These are phyloP conservation scores for Poeciliopsis retropinna DNA, from an alignment of 2,113 vertebrate genomes.

Conservation along the genomic window DNA sequence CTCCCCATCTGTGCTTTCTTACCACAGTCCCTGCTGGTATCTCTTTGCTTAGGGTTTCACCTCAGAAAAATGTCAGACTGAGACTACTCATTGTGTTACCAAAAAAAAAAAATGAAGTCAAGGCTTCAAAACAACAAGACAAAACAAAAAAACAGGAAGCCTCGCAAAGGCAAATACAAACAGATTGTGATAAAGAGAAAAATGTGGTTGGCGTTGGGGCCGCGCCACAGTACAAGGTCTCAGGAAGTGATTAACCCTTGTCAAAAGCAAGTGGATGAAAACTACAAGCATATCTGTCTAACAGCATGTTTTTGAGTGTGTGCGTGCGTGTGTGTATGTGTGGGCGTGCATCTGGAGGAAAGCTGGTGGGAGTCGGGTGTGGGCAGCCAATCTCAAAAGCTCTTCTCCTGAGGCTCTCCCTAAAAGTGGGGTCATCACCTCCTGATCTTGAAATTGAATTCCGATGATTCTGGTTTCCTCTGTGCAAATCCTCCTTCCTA, in stretches of 20 bases:
- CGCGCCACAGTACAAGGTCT: slow-evolving; percentile 45
- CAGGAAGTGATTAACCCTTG: slow-evolving; percentile 74
- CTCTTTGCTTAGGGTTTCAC: slow-evolving; percentile 25
- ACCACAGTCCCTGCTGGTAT: slow-evolving; percentile 30
- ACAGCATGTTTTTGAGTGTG: slow-evolving; percentile 16
- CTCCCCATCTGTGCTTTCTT: slow-evolving; percentile 35
- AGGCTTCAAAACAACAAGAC: background rate
- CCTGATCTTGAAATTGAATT: slow-evolving; percentile 78
- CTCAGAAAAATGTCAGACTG: slow-evolving; percentile 24
- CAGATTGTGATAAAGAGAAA: slow-evolving; percentile 27
- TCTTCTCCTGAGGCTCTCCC: slow-evolving; percentile 63
- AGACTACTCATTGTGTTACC: slow-evolving; percentile 13
- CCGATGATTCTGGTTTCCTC: slow-evolving; percentile 62
- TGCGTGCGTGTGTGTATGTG: slow-evolving; percentile 35
- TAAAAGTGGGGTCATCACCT: slow-evolving; percentile 75
- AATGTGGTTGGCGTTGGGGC: slow-evolving; percentile 35
- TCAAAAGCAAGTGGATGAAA: slow-evolving; percentile 47
- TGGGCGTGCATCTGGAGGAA: slow-evolving; percentile 30
- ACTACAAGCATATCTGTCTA: slow-evolving; percentile 21
- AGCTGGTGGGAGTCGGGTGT: slow-evolving; percentile 52
- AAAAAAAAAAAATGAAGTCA: slow-evolving; percentile 14
- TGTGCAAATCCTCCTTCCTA: slow-evolving; percentile 55
- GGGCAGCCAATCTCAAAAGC: slow-evolving; percentile 60
- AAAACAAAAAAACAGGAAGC: slow-evolving; percentile 17
- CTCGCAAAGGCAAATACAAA: slow-evolving; percentile 29